Conservation (phyloP, 2,113 vertebrate genomes). For the Poeciliopsis turrubarensis region DNA sequence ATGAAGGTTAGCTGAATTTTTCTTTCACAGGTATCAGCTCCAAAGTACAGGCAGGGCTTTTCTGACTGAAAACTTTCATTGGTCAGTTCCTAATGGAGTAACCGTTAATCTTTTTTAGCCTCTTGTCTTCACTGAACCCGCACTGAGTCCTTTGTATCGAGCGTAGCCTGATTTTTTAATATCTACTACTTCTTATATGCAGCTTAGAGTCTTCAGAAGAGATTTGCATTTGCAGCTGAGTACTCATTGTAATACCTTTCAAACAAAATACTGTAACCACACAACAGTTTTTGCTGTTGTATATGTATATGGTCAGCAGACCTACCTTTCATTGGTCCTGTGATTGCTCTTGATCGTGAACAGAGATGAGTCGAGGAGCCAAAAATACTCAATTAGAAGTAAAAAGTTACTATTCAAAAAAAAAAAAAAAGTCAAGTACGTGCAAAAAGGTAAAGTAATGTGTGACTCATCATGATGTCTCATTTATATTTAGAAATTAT, state of each 20-base stretch:
- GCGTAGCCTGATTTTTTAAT: not conserved
- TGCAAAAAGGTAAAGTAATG: no score
- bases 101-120: not conserved
- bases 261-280: no score
- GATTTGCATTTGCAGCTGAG: not conserved
- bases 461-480: no score
- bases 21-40: conserved; percentile 16
- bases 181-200: not conserved
- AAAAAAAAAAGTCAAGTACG: no score
- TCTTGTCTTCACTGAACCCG: not conserved
- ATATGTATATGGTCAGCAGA: no score
- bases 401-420: no score
- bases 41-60: not conserved
- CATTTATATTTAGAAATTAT: no score
- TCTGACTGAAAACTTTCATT: not conserved
- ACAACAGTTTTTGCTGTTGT: no score
- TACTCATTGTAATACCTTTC: not conserved
- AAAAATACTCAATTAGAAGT: no score
- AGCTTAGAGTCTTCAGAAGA: not conserved
- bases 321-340: no score
- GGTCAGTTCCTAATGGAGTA: not conserved
- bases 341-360: no score
- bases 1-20: conserved; percentile 36
- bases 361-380: no score
- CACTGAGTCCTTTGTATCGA: not conserved